Conservation (phyloP, 2,888 invertebrate species). For the Limnephilus auricula region DNA sequence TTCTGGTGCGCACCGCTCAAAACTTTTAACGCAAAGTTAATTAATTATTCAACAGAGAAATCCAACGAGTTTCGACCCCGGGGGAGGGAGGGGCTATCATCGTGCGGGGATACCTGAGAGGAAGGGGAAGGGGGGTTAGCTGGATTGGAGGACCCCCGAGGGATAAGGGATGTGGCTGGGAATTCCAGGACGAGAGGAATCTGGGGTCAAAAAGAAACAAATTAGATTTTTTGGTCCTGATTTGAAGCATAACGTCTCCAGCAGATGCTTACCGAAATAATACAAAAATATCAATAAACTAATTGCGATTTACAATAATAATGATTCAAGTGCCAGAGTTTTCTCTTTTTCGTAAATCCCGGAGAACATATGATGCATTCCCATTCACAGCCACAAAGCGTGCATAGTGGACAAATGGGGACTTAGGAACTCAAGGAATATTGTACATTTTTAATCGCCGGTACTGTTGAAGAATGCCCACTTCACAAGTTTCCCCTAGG, state of each 20-base stretch:
- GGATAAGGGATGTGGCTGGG: neutral
- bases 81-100: slow-evolving; percentile 34
- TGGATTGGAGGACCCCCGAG: neutral
- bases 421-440: neutral
- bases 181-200: neutral
- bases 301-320: neutral
- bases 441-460: neutral
- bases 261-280: neutral
- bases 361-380: neutral
- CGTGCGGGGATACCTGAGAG: slow-evolving; percentile 11
- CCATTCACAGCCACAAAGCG: neutral
- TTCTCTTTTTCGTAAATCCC: neutral
- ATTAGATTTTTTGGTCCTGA: neutral
- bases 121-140: neutral
- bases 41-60: slow-evolving; percentile 49
- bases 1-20: neutral
- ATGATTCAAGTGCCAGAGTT: neutral
- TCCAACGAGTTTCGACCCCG: slow-evolving; percentile 28
- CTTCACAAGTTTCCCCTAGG: neutral
- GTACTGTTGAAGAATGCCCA: neutral
- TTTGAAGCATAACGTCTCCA: neutral
- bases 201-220: neutral
- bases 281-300: neutral
- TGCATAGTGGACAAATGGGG: neutral
- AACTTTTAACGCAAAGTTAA: slow-evolving; percentile 24